A percentile compares a stretch with the other conserved stretches of the same genome.
These are phyloP conservation scores for Pungitius pungitius DNA, from an alignment of 2,113 vertebrate genomes.

Conservation along the genomic window DNA sequence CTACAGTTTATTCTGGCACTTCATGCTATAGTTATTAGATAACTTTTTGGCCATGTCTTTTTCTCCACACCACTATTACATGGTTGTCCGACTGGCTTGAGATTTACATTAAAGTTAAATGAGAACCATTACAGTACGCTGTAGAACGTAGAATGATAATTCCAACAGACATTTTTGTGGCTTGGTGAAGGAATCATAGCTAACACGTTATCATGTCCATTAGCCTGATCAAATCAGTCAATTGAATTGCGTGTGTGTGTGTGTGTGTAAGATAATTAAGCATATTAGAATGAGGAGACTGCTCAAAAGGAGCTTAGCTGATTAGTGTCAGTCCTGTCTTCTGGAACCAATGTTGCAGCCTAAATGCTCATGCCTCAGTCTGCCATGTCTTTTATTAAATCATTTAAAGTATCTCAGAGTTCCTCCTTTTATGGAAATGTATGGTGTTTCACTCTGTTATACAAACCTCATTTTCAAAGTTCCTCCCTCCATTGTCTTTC, in stretches of 20 bases:
- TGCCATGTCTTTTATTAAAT: constrained; percentile 8
- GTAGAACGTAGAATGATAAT: constrained; percentile 34
- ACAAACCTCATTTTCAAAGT: background rate
- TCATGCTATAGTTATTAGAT: constrained; percentile 7
- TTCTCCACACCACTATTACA: background rate
- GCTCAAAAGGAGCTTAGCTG: constrained; percentile 20
- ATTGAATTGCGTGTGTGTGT: constrained; percentile 17
- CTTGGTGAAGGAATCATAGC: constrained; percentile 57
- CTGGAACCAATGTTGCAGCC: constrained; percentile 7
- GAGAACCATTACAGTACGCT: constrained; percentile 22
- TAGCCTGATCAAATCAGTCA: constrained; percentile 50
- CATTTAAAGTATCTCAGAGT: background rate
- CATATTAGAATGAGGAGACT: constrained; percentile 38
- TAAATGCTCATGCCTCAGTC: constrained; percentile 18
- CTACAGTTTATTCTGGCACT: no score
- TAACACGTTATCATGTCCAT: constrained; percentile 44
- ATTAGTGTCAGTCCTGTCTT: constrained; percentile 50
- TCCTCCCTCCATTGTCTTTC: no score
- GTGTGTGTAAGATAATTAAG: constrained; percentile 37
- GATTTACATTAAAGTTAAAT: constrained; percentile 35
- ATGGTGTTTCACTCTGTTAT: background rate
- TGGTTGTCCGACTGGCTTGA: constrained; percentile 2
- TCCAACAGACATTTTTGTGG: constrained; percentile 56
- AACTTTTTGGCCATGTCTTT: constrained; percentile 1
- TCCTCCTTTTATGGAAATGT: background rate